A percentile compares a stretch with the other conserved stretches of the same genome.
Evolutionary conservation across 2,113 vertebrate species (phyloP).

Genomic region (Indicator indicator): DNA sequence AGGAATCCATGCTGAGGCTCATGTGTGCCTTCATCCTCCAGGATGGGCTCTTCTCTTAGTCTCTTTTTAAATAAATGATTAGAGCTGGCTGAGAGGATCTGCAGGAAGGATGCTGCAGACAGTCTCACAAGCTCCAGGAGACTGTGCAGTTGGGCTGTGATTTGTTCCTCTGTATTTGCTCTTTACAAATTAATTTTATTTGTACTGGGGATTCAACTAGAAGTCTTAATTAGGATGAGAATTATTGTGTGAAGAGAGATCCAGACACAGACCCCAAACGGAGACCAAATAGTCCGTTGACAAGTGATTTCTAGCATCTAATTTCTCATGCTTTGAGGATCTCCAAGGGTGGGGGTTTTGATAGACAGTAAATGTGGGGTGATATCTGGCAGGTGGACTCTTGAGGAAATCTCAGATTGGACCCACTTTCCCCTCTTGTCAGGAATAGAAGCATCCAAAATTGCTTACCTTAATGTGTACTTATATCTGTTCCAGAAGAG

Average conservation of each 20-base stretch:
- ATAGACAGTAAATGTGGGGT: accelerated
- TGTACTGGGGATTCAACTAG: background rate
- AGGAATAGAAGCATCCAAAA: background rate
- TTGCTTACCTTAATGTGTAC: background rate
- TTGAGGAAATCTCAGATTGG: background rate
- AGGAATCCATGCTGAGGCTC: constrained; percentile 32
- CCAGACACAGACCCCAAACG: background rate
- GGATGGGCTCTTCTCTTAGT: constrained; percentile 57
- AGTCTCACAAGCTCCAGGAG: background rate
- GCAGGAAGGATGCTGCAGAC: constrained; percentile 15
- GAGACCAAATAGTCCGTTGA: background rate
- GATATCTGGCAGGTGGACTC: background rate
- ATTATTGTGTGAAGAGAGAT: background rate
- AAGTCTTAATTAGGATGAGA: constrained; percentile 27
- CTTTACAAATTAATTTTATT: constrained; percentile 47
- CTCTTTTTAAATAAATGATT: constrained; percentile 62
- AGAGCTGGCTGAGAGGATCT: constrained; percentile 38
- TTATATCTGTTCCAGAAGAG: background rate
- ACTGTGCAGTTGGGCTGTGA: background rate
- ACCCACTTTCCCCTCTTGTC: too few species aligned
- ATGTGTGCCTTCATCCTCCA: constrained; percentile 50
- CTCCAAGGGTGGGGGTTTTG: background rate
- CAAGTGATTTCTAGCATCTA: background rate
- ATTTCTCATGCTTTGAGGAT: background rate
- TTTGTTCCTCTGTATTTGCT: constrained; percentile 38